Base-by-base conservation (phyloP, 2,888 invertebrate genomes). In the Polia nebulosa region DNA sequence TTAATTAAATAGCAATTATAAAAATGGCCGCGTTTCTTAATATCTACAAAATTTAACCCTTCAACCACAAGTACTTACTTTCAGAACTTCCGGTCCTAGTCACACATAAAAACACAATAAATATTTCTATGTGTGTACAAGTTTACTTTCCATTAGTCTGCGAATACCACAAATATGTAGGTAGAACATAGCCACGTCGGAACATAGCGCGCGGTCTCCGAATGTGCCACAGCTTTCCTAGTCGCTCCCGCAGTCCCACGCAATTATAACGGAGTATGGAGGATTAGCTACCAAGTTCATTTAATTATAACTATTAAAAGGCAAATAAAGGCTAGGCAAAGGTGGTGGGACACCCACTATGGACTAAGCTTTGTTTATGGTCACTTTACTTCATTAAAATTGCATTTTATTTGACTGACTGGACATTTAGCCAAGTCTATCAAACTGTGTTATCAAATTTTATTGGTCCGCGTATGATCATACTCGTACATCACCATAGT, bases 271-370 rank as follows among this genome's bases (percentile, higher is more conserved):
- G 77, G 81, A 85, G 72, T 75, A 80, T 66, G 80, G 84, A 80
- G 79, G 82, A 87, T 85, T 85, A 87, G 83, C 84, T 82, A 75
- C 78, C 78, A 81, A 85, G 82, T 85, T 84, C 72, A 85, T 88
- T 87, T 85, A 85, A 85, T 87, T 87, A 87, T 85, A 86, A 85
- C 72, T 81, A 82, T 62, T 70, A 78, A 78, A 81, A 83, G 72
- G 80, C 78, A 81, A 81, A 83, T 83, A 68, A 77, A 74, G 73
- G 76, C 72, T 76, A 73, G 58, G n/a, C n/a, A n/a, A 66, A 20
- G 11, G n/a, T 67, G n/a, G n/a, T 20, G 15, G 32, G 25, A 32
- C 59, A 78, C 72, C 69, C 66, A n/a, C n/a, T n/a, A n/a, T 67
- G 72, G 71, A 71, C 65, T 67, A 70, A 83, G 76, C 72, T 80